Percentiles rank a stretch among this genome's conserved stretches.
These are phyloP conservation scores for Drosophila kanekoi DNA, from an alignment of 2,888 invertebrate genomes.

Conservation along the genomic window DNA sequence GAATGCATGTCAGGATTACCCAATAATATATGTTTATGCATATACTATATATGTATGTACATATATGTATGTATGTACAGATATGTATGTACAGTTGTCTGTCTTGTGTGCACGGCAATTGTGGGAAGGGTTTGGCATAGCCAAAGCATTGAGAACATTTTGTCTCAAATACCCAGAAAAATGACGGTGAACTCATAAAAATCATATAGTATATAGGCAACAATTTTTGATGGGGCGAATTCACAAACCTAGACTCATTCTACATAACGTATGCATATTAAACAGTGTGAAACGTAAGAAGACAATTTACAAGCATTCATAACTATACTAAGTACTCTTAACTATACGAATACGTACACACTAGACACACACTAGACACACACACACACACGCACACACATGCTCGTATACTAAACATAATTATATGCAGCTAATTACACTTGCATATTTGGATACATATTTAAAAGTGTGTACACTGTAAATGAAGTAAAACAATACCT, in stretches of 20 bases:
- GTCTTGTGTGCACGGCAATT: slow-evolving; percentile 22
- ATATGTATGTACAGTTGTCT: slow-evolving; percentile 7
- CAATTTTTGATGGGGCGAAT: slow-evolving; percentile 4
- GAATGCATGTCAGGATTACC: slow-evolving; percentile 21
- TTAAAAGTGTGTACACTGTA: slow-evolving; percentile 29
- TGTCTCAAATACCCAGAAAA: slow-evolving; percentile 10
- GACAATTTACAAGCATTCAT: slow-evolving; percentile 12
- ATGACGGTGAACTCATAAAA: slow-evolving; percentile 11
- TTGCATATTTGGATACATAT: slow-evolving; percentile 15
- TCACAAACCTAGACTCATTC: slow-evolving; percentile 5
- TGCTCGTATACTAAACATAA: slow-evolving; percentile 14
- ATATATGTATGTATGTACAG: slow-evolving; percentile 25
- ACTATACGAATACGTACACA: slow-evolving; percentile 10
- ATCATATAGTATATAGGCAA: slow-evolving; percentile 7
- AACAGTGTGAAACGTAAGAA: slow-evolving; percentile 12
- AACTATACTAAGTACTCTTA: slow-evolving; percentile 22
- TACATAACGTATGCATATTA: slow-evolving; percentile 5
- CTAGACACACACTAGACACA: background rate
- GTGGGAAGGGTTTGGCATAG: slow-evolving; percentile 5
- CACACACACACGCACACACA: background rate
- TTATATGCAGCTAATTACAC: slow-evolving; percentile 7
- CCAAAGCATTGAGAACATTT: slow-evolving; percentile 8
- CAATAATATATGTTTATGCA: slow-evolving; percentile 34
- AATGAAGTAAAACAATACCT: slow-evolving; percentile 28
- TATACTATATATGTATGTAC: slow-evolving; percentile 16